Evolutionary conservation across 2,888 invertebrate genomes (phyloP).

Genomic region (Amblyjoppa fuscipennis): DNA sequence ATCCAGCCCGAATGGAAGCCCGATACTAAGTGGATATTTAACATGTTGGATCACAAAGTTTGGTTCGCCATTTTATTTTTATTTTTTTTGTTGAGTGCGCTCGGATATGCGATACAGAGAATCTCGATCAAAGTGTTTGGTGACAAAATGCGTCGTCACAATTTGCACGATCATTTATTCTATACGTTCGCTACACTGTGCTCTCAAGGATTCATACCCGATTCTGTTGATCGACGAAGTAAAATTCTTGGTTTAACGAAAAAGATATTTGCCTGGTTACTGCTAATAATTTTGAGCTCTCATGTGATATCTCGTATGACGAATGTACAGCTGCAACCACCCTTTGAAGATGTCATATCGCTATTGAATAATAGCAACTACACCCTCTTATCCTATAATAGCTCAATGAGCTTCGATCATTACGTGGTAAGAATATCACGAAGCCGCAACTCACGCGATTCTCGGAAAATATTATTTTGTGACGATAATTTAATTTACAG

Average conservation of each 20-base stretch:
- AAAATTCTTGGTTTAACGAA: conserved; percentile 70
- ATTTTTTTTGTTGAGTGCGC: conserved; percentile 47
- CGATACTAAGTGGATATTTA: not conserved
- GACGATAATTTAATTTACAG: too few relatives aligned
- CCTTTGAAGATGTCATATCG: conserved; percentile 68
- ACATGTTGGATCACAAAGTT: not conserved
- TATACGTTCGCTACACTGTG: conserved; percentile 68
- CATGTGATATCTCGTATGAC: conserved; percentile 72
- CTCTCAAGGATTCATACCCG: conserved; percentile 67
- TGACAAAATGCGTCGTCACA: not conserved
- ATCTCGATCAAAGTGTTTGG: not conserved
- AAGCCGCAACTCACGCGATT: not conserved
- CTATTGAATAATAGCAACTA: not conserved
- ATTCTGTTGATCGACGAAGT: conserved; percentile 57
- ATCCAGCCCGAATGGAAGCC: conserved; percentile 34
- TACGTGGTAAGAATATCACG: not conserved
- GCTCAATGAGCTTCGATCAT: not conserved
- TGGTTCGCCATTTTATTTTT: not conserved
- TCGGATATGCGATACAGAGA: conserved; percentile 57
- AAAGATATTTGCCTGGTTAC: conserved; percentile 73
- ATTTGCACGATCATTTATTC: conserved; percentile 69
- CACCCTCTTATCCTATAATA: not conserved
- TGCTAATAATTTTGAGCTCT: conserved; percentile 69
- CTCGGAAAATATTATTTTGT: too few relatives aligned
- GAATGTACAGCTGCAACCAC: conserved; percentile 60